Evolutionary conservation across 1,140 invertebrate genomes (phyloP).

Genomic region (Eriosoma lanigerum): DNA sequence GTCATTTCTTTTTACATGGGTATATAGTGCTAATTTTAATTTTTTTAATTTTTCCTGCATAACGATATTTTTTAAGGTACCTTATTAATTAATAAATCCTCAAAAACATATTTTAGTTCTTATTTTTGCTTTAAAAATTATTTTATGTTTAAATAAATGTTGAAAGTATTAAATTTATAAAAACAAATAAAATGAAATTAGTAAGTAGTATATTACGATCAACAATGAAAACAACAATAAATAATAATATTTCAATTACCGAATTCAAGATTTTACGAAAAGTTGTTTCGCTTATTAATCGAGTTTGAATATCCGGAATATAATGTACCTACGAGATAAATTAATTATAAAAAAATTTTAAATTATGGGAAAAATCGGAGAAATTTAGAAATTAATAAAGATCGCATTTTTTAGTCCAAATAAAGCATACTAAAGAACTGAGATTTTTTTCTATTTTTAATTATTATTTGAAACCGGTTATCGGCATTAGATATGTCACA

Average conservation of each 20-base stretch:
- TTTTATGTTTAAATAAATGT: too few relatives aligned
- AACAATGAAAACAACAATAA: too few relatives aligned
- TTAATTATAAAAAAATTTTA: constrained; percentile 8
- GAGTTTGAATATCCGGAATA: background rate
- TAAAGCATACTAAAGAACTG: background rate
- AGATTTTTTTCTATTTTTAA: constrained; percentile 31
- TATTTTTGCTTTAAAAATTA: too few relatives aligned
- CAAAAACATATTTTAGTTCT: too few relatives aligned
- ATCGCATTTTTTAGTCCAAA: constrained; percentile 17
- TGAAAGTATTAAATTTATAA: too few relatives aligned
- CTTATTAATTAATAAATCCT: too few relatives aligned
- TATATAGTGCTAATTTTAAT: too few relatives aligned
- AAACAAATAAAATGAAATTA: too few relatives aligned
- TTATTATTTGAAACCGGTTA: constrained; percentile 34
- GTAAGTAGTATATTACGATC: too few relatives aligned
- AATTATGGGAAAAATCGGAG: constrained; percentile 1
- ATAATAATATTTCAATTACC: too few relatives aligned
- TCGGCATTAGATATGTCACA: background rate
- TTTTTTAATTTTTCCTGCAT: too few relatives aligned
- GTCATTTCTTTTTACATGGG: too few relatives aligned
- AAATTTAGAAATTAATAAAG: constrained; percentile 36
- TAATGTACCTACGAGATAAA: background rate
- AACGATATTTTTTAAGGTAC: background rate
- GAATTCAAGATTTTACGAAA: background rate
- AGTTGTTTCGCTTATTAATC: background rate